phyloP scores from a whole-genome alignment of 2,113 vertebrate genomes.

The Crypturellus undulatus region DNA sequence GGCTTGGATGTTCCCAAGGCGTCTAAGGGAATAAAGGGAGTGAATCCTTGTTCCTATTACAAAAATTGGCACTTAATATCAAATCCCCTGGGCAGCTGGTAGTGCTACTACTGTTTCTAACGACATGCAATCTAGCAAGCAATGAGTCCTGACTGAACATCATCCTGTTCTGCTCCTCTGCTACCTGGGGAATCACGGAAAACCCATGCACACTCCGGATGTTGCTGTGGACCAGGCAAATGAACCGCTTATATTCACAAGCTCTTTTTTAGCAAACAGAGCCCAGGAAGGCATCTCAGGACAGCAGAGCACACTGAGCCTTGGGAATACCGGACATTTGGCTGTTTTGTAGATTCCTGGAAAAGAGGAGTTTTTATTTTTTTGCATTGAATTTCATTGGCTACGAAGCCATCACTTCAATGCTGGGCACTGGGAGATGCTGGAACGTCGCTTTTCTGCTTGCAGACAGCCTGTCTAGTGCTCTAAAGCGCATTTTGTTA shows the following conservation, averaged over 20 bases:
- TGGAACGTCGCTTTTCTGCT: neutral
- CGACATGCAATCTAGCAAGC: neutral
- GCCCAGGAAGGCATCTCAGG: slow-evolving; percentile 32
- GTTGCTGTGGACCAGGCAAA: neutral
- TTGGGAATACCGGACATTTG: neutral
- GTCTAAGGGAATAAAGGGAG: neutral
- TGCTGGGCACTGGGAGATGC: neutral
- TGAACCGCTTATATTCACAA: neutral
- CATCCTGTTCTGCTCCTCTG: neutral
- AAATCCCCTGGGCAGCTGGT: slow-evolving; percentile 2
- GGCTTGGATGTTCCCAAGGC: neutral
- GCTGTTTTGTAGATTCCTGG: neutral
- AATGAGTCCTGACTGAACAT: neutral
- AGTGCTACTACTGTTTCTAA: neutral
- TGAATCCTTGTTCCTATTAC: slow-evolving; percentile 28
- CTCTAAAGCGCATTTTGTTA: neutral
- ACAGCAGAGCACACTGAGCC: neutral
- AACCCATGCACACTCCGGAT: neutral
- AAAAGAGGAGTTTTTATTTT: neutral
- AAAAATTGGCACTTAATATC: slow-evolving; percentile 61
- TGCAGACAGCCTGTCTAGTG: neutral
- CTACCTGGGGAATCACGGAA: neutral
- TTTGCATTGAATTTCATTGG: neutral
- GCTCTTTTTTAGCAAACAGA: neutral
- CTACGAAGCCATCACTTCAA: slow-evolving; percentile 3